Evolutionary conservation across 30 jellyfish, hydroid and myxozoan genomes (phyloP), one percentile per base, ranked within the genome.

Genomic region (Sanderia malayensis): DNA sequence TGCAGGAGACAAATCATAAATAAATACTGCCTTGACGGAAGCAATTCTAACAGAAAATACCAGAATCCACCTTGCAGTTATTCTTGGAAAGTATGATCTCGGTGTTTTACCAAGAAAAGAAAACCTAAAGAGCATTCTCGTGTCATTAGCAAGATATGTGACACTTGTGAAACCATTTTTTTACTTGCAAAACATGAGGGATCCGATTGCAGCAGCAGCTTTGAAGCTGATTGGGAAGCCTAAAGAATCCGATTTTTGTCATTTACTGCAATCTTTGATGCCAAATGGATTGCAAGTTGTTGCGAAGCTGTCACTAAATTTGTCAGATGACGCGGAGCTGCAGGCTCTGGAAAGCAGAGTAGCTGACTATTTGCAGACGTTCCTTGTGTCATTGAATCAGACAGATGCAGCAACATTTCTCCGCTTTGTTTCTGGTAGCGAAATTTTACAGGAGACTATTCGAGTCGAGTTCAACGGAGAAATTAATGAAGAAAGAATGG

Each of bases 31-130:
- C 11, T 24, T 49, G 64, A 49, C 64, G 27, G 64, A 49, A 4
- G 64, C 23, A 24, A 15, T 18, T 49, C 64, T 49, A 15, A 49
- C 64, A 49, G 64, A 49, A 4, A 49, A 49, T 49, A 49, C 27
- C 27, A 69, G 47, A 45, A 69, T 46, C 49, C 81, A 37, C 32
- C 81, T 69, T 69, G 81, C 70, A 37, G 67, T 74, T 9, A 24
- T 37, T 44, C 81, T 69, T 10, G 81, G 70, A 18, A 69, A 69
- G 70, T 46, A 69, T 46, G 81, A 69, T 46, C 49, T 69, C 32
- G 74, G 81, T 7, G 70, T 69, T 18, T 24, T 69, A 24, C 81
- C 81, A 69, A 44, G 23, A 2, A 69, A 49, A 57, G 81, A 69
- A 69, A 69, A 24, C 47, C 46, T 69, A 31, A 21, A n/a, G 81